These are phyloP conservation scores for Silvanus unidentatus DNA, from an alignment of 2,888 invertebrate species.

Conservation along the genomic window DNA sequence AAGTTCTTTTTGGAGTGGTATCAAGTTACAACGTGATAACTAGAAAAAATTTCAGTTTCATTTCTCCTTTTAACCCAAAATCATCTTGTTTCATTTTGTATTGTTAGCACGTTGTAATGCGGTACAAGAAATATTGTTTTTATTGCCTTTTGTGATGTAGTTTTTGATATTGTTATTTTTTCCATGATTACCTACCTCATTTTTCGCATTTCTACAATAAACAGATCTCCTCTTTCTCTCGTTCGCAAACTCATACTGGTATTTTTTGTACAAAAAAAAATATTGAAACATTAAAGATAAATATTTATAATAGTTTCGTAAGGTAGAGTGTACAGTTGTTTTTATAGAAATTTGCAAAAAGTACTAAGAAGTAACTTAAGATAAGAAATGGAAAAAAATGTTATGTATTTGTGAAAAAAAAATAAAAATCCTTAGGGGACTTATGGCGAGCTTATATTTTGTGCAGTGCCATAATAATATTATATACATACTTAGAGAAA, in stretches of 20 bases:
- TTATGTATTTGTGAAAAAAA: slow-evolving; percentile 9
- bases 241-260: slow-evolving; percentile 30
- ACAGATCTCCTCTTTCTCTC: slow-evolving; percentile 37
- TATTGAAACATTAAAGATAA: slow-evolving; percentile 32
- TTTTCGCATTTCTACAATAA: slow-evolving; percentile 20
- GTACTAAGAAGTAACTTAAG: slow-evolving; percentile 10
- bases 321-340: slow-evolving; percentile 37
- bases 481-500: slow-evolving; percentile 12
- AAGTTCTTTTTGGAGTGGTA: slow-evolving; percentile 4
- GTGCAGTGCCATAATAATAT: slow-evolving; percentile 40
- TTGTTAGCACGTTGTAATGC: slow-evolving; percentile 10
- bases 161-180: slow-evolving; percentile 27
- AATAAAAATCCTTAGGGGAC: slow-evolving; percentile 30
- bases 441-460: slow-evolving; percentile 39
- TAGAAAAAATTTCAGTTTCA: too few species aligned
- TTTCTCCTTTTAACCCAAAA: too few species aligned
- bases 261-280: slow-evolving; percentile 38
- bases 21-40: slow-evolving; percentile 3
- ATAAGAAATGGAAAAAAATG: slow-evolving; percentile 11
- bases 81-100: too few species aligned
- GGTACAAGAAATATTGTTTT: slow-evolving; percentile 12
- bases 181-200: slow-evolving; percentile 35
- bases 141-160: slow-evolving; percentile 27
- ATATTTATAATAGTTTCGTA: slow-evolving; percentile 16
- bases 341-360: slow-evolving; percentile 29